Evolutionary conservation across 2,797 vertebrate genomes (phyloP).

Genomic region (Acrossocheilus fasciatus): DNA sequence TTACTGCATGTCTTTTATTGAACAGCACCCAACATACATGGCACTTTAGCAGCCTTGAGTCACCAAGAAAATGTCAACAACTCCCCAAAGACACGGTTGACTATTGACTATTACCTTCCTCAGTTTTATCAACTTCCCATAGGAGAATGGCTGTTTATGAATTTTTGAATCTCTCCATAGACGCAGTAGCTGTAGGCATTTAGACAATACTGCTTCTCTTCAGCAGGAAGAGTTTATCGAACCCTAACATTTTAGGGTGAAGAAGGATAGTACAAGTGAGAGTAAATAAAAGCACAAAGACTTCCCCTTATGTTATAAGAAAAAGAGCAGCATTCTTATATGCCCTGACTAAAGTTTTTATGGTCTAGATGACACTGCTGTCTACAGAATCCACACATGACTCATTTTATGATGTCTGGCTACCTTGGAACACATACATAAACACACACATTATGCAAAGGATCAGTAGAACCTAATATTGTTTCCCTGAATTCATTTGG

Average conservation of each 20-base stretch:
- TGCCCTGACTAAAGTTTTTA: slow-evolving; percentile 60
- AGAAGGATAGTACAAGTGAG: slow-evolving; percentile 68
- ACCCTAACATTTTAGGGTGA: slow-evolving; percentile 74
- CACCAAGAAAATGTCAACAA: slow-evolving; percentile 34
- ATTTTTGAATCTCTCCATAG: slow-evolving; percentile 71
- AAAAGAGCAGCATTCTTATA: slow-evolving; percentile 67
- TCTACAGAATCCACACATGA: slow-evolving; percentile 19
- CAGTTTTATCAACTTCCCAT: background rate
- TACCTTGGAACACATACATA: background rate
- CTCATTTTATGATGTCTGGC: background rate
- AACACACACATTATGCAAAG: background rate
- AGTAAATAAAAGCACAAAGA: slow-evolving; percentile 68
- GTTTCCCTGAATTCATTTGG: background rate
- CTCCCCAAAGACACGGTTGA: slow-evolving; percentile 25
- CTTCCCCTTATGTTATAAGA: slow-evolving; percentile 65
- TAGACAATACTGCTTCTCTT: slow-evolving; percentile 72
- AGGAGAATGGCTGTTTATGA: slow-evolving; percentile 56
- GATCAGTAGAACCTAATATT: background rate
- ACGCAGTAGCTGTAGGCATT: slow-evolving; percentile 68
- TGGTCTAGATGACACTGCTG: slow-evolving; percentile 66
- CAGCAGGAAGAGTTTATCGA: slow-evolving; percentile 56
- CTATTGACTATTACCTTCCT: slow-evolving; percentile 66
- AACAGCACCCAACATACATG: background rate
- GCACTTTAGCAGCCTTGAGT: background rate
- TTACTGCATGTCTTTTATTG: background rate